phyloP scores from a whole-genome alignment of 2,797 vertebrate species.

The Sebastes variabilis region DNA sequence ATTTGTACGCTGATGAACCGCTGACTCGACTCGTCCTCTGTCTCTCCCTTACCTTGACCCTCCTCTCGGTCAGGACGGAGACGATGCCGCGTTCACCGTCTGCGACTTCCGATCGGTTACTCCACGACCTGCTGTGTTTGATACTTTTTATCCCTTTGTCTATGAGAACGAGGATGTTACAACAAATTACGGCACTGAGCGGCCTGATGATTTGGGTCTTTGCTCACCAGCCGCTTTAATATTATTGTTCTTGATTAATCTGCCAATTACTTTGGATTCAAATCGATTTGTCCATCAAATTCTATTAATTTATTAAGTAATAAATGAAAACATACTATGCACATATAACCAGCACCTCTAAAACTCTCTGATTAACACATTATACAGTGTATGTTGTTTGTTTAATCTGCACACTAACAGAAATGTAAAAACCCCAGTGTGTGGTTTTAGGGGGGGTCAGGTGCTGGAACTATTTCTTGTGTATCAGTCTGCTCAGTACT shows the following conservation, averaged over 20 bases:
- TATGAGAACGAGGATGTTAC: not conserved
- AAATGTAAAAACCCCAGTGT: too few species aligned
- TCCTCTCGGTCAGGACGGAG: not conserved
- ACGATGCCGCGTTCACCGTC: constrained; percentile 1
- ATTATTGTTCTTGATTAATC: not conserved
- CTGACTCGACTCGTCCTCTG: constrained; percentile 35
- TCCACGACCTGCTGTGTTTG: not conserved
- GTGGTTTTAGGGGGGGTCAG: too few species aligned
- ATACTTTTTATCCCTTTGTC: not conserved
- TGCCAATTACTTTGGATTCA: not conserved
- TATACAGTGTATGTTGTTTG: too few species aligned
- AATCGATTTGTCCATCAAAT: not conserved
- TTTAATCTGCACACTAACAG: too few species aligned
- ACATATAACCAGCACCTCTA: not conserved
- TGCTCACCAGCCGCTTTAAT: not conserved
- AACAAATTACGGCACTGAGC: not conserved
- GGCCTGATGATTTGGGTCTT: not conserved
- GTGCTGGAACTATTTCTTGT: too few species aligned
- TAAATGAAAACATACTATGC: not conserved
- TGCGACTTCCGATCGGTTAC: not conserved
- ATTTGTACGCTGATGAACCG: constrained; percentile 10
- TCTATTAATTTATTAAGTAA: not conserved
- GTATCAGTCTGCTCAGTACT: too few species aligned
- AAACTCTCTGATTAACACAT: too few species aligned
- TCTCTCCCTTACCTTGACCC: constrained; percentile 24